Evolutionary conservation across 2,797 vertebrate genomes (phyloP).

Genomic region (Lepidocolaptes lacrymiger): DNA sequence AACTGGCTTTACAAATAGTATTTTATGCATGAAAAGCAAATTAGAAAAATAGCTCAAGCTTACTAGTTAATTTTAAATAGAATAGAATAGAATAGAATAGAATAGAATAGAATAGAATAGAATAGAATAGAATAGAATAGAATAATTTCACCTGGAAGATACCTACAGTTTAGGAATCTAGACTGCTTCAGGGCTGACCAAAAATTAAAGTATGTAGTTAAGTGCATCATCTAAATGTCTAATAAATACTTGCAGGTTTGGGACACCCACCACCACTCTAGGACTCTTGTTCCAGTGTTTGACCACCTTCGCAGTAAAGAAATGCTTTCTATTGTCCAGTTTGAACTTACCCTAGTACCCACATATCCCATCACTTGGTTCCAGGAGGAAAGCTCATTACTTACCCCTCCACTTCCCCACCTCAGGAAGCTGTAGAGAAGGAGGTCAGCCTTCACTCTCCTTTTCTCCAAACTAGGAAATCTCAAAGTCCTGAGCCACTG

Average conservation of each 20-base stretch:
- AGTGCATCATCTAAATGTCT: neutral
- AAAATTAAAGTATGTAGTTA: neutral
- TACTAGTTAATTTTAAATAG: neutral
- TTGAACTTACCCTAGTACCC: neutral
- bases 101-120: too few relatives aligned
- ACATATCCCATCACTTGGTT: neutral
- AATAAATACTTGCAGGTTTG: neutral
- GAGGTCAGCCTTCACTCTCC: rapidly evolving
- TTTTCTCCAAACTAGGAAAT: neutral
- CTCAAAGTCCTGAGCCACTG: neutral
- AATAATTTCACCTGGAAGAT: neutral
- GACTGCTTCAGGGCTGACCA: neutral
- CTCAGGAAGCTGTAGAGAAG: neutral
- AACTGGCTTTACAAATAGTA: neutral
- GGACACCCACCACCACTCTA: neutral
- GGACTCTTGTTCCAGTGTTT: neutral
- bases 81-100: neutral
- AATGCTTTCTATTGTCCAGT: neutral
- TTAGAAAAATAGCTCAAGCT: neutral
- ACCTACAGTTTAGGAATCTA: neutral
- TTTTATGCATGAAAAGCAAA: neutral
- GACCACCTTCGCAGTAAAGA: neutral
- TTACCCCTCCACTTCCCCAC: neutral
- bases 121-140: neutral
- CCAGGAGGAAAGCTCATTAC: neutral